These are phyloP conservation scores for Luperina nickerlii DNA, from an alignment of 2,888 invertebrate genomes.

Conservation along the genomic window DNA sequence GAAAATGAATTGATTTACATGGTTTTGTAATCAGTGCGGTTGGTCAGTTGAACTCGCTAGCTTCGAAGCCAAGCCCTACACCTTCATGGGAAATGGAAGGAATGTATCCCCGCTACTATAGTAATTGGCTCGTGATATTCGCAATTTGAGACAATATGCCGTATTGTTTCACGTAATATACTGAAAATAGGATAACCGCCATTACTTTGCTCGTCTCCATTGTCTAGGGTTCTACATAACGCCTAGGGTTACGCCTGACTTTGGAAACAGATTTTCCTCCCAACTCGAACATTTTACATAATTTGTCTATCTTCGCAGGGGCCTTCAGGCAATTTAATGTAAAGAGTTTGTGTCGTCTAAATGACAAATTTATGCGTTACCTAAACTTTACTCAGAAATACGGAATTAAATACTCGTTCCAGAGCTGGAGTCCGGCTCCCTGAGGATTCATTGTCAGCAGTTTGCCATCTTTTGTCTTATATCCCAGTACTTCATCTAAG, in stretches of 20 bases:
- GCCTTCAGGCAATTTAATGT: slow-evolving; percentile 42
- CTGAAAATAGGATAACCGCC: slow-evolving; percentile 47
- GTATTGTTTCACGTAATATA: slow-evolving; percentile 65
- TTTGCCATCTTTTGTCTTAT: slow-evolving; percentile 33
- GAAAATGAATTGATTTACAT: slow-evolving; percentile 16
- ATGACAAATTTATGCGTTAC: slow-evolving; percentile 50
- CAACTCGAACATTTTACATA: slow-evolving; percentile 39
- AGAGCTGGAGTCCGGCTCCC: slow-evolving; percentile 30
- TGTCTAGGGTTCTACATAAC: slow-evolving; percentile 26
- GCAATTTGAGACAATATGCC: slow-evolving; percentile 66
- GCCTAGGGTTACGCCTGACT: slow-evolving; percentile 16
- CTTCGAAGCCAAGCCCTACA: slow-evolving; percentile 58
- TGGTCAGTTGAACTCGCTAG: slow-evolving; percentile 40
- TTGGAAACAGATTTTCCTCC: slow-evolving; percentile 30
- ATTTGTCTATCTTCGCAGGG: slow-evolving; percentile 20
- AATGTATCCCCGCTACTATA: slow-evolving; percentile 73
- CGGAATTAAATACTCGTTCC: slow-evolving; percentile 37
- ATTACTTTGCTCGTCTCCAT: slow-evolving; percentile 29
- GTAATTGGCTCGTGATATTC: slow-evolving; percentile 79
- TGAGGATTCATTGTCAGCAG: slow-evolving; percentile 38
- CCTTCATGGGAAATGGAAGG: slow-evolving; percentile 74
- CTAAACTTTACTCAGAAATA: slow-evolving; percentile 41
- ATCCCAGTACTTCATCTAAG: slow-evolving; percentile 43
- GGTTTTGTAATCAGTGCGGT: background rate
- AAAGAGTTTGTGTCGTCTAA: slow-evolving; percentile 46